Conservation (phyloP, 35 echinoderm and acorn worm genomes). For the Holothuria glaberrima region DNA sequence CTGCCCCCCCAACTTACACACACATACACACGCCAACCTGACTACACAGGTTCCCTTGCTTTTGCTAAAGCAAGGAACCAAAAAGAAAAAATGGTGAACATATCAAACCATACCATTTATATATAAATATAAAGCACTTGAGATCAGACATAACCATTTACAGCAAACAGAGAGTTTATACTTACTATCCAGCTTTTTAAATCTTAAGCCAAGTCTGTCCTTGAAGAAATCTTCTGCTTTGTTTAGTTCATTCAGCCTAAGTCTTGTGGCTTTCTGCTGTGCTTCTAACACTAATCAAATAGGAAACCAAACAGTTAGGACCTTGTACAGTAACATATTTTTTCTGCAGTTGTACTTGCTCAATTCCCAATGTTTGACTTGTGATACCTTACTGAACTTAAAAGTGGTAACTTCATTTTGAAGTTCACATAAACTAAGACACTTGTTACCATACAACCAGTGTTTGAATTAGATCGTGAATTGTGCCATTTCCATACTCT, state of each 20-base stretch:
- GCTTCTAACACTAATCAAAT: conserved; percentile 67
- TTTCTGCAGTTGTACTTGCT: no score
- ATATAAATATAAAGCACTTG: not conserved
- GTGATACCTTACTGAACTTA: no score
- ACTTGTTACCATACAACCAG: no score
- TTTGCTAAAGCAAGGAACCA: not conserved
- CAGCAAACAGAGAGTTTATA: not conserved
- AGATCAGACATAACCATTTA: not conserved
- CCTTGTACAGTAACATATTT: no score
- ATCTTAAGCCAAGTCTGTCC: conserved; percentile 68
- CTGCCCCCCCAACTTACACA: no score
- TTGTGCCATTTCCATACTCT: no score
- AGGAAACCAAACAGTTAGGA: no score
- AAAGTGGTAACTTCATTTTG: no score
- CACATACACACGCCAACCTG: no score
- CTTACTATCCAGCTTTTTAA: conserved; percentile 84
- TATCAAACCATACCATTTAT: not conserved
- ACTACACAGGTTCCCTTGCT: not conserved
- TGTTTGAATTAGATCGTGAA: no score
- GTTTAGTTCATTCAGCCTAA: conserved; percentile 61
- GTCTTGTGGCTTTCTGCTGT: conserved; percentile 76
- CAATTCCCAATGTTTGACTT: no score
- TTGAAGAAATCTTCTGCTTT: conserved; percentile 78
- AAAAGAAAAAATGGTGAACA: not conserved
- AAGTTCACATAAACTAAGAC: no score